Evolutionary conservation across 2,888 invertebrate species (phyloP), one percentile per base, ranked within the genome.

Genomic region (Suillia variegata): DNA sequence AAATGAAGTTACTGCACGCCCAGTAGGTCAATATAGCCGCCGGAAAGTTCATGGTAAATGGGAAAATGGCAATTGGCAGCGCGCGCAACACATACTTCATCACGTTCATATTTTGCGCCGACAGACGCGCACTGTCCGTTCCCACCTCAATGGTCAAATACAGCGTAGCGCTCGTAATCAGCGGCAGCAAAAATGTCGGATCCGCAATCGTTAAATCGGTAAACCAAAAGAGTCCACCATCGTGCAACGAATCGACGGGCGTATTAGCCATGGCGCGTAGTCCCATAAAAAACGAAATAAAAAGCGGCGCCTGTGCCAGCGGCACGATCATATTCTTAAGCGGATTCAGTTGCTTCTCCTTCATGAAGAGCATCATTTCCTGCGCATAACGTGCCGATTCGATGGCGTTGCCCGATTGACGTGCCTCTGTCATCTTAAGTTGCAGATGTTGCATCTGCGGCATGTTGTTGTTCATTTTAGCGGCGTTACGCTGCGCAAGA

Each of bases 211-310:
- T 96, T 48, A 99, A 85, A 85, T 99, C 96, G 2, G 87, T 84
- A 79, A 99, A 97, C 98, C 98, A 99, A 71, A 86, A 88, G 1
- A 94, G 67, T 0, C 99, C 99, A 26, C 98, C 98, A 1, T 87
- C 84, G 64, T 87, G 86, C 86, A 98, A 86, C 76, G 96, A 96
- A 45, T 94, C 94, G 33, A 99, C 92, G 1, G 97, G 98, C 26
- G 90, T 86, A 74, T 90, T 91, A 1, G 95, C 89, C 97, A 99
- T 97, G 65, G 87, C 84, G 69, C 94, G 86, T 50, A 99, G 82
- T 0, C 91, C 94, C 83, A 93, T 86, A 77, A 97, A 98, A 78
- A 96, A 92, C 0, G 97, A 96, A 64, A 98, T 82, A 79, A 98
- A 98, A 15, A 98, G 83, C 0, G 96, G 96, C 56, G 93, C 93